phyloP scores from a whole-genome alignment of 2,113 vertebrate species.

The cattle (Bos taurus) region ARS-UCD2.0 NC_037330.1:89551501-89552000 shows the following conservation, averaged over 20 bases:
- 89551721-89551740: background rate
- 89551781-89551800: background rate
- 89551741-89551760: background rate
- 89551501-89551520: background rate
- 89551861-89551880: background rate
- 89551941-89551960: background rate
- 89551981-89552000: no score
- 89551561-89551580: background rate
- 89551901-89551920: background rate
- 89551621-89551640: background rate
- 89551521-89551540: background rate
- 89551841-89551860: background rate
- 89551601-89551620: background rate
- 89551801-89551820: background rate
- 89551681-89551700: slow-evolving; percentile 12
- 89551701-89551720: background rate
- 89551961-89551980: background rate
- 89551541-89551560: slow-evolving; percentile 6
- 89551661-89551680: background rate
- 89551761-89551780: slow-evolving; percentile 28
- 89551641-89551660: slow-evolving; percentile 10
- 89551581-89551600: background rate
- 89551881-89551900: background rate
- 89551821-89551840: background rate
- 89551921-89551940: background rate